A percentile compares a stretch with the other conserved stretches of the same genome.
phyloP scores from a whole-genome alignment of 2,113 vertebrate genomes.

The Platysternon megacephalum region DNA sequence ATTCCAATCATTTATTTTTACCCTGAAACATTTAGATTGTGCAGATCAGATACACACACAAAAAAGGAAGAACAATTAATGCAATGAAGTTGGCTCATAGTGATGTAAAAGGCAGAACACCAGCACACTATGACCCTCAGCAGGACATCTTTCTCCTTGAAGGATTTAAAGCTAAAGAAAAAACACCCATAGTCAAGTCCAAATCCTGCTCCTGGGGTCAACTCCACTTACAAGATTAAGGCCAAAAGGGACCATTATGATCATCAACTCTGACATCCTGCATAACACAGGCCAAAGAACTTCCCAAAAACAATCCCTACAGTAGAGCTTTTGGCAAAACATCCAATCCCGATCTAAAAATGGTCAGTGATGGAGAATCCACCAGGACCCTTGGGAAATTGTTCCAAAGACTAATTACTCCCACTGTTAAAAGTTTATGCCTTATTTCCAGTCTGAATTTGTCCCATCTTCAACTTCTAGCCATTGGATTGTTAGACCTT shows the following conservation, averaged over 20 bases:
- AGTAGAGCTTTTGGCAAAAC: background rate
- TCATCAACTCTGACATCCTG: background rate
- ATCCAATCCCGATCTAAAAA: background rate
- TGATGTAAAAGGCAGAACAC: conserved; percentile 18
- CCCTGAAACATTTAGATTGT: accelerated
- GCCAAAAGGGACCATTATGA: background rate
- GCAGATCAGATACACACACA: background rate
- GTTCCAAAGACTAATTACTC: background rate
- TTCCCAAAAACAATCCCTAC: background rate
- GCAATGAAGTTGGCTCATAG: background rate
- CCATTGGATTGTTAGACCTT: background rate
- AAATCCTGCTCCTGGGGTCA: background rate
- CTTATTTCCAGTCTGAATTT: background rate
- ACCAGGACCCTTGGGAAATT: background rate
- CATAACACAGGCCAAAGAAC: background rate
- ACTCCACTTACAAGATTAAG: background rate
- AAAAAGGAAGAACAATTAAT: background rate
- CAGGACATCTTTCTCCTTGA: background rate
- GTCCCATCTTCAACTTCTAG: background rate
- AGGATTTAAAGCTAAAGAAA: conserved; percentile 4
- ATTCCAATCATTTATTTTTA: background rate
- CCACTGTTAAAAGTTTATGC: background rate
- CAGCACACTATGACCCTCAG: background rate
- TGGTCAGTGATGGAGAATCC: background rate
- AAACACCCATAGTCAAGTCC: background rate